phyloP scores from a whole-genome alignment of 2,113 vertebrate genomes.

The Scortum barcoo region DNA sequence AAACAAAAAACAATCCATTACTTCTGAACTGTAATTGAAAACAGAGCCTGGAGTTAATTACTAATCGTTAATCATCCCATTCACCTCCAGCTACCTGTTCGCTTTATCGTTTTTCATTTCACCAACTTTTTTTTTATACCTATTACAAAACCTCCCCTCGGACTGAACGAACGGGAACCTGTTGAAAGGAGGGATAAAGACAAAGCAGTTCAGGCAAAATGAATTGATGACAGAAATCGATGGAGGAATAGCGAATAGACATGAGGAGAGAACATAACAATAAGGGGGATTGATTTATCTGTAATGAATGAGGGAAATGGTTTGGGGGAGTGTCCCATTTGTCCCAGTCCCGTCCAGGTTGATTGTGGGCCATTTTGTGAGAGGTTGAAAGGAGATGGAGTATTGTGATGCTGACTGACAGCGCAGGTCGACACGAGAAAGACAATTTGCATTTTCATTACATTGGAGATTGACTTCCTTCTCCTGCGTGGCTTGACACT shows the following conservation, averaged over 20 bases:
- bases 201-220: constrained; percentile 41
- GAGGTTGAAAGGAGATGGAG: constrained; percentile 44
- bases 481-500: constrained; percentile 46
- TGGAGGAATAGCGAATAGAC: constrained; percentile 44
- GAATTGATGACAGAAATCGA: constrained; percentile 61
- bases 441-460: constrained; percentile 80
- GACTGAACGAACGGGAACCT: neutral
- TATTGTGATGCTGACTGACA: constrained; percentile 73
- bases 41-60: constrained; percentile 56
- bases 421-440: constrained; percentile 55
- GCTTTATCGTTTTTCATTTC: constrained; percentile 30
- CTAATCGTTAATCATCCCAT: constrained; percentile 54
- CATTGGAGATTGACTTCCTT: constrained; percentile 60
- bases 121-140: constrained; percentile 27
- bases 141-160: constrained; percentile 36
- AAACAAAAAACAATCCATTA: constrained; percentile 54
- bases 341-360: constrained; percentile 36
- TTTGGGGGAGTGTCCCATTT: constrained; percentile 39
- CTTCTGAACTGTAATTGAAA: constrained; percentile 65
- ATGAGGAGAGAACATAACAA: constrained; percentile 56
- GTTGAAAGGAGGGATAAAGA: constrained; percentile 38
- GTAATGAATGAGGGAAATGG: constrained; percentile 66
- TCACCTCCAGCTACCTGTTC: constrained; percentile 19
- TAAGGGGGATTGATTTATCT: constrained; percentile 65
- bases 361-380: constrained; percentile 46